Percentiles rank a stretch among this genome's conserved stretches.
Conservation (phyloP, 2,113 vertebrate genomes). For the Corythaeola cristata region DNA sequence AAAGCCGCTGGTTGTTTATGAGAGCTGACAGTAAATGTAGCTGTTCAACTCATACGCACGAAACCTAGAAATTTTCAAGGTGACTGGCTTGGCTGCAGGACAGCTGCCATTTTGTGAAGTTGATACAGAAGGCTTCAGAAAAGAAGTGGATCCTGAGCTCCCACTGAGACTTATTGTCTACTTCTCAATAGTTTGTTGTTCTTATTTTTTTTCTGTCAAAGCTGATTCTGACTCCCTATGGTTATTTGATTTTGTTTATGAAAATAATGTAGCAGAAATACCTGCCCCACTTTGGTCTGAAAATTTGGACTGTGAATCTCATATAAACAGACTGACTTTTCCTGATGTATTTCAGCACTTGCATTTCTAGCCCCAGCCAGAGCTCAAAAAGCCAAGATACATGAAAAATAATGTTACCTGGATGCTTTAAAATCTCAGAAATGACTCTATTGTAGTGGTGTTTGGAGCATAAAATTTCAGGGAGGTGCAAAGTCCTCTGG, state of each 20-base stretch:
- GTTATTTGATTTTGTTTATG: not conserved
- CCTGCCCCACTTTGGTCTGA: not conserved
- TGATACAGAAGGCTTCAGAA: not conserved
- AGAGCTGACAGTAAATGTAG: conserved; percentile 28
- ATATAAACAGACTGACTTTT: not conserved
- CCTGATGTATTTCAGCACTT: not conserved
- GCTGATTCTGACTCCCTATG: not conserved
- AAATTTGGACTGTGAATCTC: not conserved
- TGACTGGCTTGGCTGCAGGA: conserved; percentile 43
- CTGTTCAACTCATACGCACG: not conserved
- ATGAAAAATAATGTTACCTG: not conserved
- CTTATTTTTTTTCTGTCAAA: not conserved
- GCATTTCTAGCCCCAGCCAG: not conserved
- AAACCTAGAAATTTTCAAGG: conserved; percentile 37
- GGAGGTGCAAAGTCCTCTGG: conserved; percentile 12
- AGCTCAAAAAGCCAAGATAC: not conserved
- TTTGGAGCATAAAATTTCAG: conserved; percentile 2
- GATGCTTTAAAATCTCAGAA: conserved; percentile 3
- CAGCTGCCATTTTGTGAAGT: not conserved
- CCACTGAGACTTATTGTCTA: not conserved
- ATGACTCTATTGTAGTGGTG: not conserved
- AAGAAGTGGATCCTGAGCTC: not conserved
- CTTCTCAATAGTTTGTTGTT: not conserved
- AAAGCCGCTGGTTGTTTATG: not conserved
- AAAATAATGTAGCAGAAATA: not conserved